phyloP scores from a whole-genome alignment of 2,888 invertebrate genomes.

The Eumerus sabulonum region DNA sequence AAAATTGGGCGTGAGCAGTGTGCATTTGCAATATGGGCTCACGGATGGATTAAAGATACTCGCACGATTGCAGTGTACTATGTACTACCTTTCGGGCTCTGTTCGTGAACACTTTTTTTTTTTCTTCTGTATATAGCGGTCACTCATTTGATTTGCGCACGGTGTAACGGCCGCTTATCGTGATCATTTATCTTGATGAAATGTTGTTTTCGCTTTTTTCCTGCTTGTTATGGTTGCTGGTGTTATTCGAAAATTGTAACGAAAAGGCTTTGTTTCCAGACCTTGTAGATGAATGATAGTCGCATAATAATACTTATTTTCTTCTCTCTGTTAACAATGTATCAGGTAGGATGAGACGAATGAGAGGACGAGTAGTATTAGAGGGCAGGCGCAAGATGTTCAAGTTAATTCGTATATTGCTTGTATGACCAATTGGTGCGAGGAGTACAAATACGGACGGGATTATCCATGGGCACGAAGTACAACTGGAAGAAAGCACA shows the following conservation, averaged over 20 bases:
- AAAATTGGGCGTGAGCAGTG: neutral
- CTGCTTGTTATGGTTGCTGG: slow-evolving; percentile 21
- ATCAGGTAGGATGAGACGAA: slow-evolving; percentile 20
- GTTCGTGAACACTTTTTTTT: no score
- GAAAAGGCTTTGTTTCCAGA: slow-evolving; percentile 37
- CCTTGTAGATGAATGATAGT: slow-evolving; percentile 65
- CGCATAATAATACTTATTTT: slow-evolving; percentile 64
- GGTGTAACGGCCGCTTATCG: slow-evolving; percentile 65
- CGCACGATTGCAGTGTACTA: no score
- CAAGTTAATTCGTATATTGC: slow-evolving; percentile 48
- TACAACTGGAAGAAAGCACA: no score
- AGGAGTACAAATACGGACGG: neutral
- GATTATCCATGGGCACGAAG: neutral
- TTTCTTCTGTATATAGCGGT: neutral
- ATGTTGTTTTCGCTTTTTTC: slow-evolving; percentile 67
- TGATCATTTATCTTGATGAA: slow-evolving; percentile 66
- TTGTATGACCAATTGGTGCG: slow-evolving; percentile 10
- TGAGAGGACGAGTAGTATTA: slow-evolving; percentile 8
- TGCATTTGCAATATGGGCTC: no score
- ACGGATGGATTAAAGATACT: no score
- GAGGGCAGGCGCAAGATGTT: slow-evolving; percentile 16
- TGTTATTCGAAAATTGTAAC: slow-evolving; percentile 47
- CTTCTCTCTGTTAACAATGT: slow-evolving; percentile 35
- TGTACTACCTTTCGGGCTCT: no score
- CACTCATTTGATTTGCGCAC: slow-evolving; percentile 55